Evolutionary conservation across 2,888 invertebrate genomes (phyloP).

Genomic region (Blastobasis adustella): DNA sequence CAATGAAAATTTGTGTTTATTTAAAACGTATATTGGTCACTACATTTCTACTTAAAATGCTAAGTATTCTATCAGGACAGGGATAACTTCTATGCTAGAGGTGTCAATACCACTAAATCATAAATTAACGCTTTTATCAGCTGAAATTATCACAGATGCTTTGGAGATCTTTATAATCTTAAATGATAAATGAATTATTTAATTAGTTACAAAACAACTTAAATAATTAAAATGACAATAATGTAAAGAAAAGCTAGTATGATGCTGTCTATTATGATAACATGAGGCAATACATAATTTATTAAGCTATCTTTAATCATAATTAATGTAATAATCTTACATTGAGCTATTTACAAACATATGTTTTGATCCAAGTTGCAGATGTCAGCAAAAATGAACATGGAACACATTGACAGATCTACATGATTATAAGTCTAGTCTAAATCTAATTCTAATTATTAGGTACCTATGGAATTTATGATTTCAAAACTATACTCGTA

Average conservation of each 20-base stretch:
- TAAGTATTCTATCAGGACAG: conserved; percentile 2
- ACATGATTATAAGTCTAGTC: too few relatives aligned
- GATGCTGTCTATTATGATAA: conserved; percentile 33
- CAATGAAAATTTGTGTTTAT: too few relatives aligned
- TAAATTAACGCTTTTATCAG: conserved; percentile 66
- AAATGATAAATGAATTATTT: conserved; percentile 56
- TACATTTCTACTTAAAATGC: background rate
- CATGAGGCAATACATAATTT: conserved; percentile 4
- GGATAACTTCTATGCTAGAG: conserved; percentile 5
- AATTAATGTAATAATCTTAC: too few relatives aligned
- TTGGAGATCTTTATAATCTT: conserved; percentile 70
- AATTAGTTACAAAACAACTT: conserved; percentile 21
- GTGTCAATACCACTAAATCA: conserved; percentile 48
- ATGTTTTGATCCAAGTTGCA: too few relatives aligned
- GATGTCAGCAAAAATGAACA: too few relatives aligned
- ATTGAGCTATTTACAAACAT: background rate
- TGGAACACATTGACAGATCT: too few relatives aligned
- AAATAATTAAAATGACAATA: conserved; percentile 26
- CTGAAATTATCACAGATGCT: conserved; percentile 71
- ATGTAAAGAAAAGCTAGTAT: conserved; percentile 32
- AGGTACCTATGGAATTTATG: too few relatives aligned
- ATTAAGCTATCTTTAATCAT: background rate
- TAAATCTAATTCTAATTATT: too few relatives aligned
- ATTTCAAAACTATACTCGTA: too few relatives aligned
- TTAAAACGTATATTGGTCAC: too few relatives aligned